phyloP scores from a whole-genome alignment of 2,888 invertebrate species.

The Lysandra coridon region DNA sequence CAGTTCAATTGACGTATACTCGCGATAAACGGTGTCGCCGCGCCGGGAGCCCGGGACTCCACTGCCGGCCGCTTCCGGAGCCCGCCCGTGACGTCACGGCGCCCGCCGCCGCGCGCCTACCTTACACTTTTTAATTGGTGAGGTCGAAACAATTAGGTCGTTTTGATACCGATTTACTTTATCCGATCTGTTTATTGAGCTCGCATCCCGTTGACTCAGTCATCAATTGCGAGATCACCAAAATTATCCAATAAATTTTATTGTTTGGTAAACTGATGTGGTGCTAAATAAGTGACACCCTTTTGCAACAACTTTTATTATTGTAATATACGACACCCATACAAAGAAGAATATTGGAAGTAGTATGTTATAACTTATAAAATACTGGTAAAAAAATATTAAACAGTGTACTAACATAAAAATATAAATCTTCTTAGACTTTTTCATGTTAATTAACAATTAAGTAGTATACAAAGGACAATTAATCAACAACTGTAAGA shows the following conservation, averaged over 20 bases:
- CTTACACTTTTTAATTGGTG: slow-evolving; percentile 77
- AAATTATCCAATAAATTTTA: slow-evolving; percentile 29
- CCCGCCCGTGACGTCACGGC: slow-evolving; percentile 59
- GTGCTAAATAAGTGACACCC: slow-evolving; percentile 20
- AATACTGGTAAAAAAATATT: background rate
- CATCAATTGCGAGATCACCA: slow-evolving; percentile 13
- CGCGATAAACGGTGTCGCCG: slow-evolving; percentile 65
- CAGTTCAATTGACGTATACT: slow-evolving; percentile 72
- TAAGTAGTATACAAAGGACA: background rate
- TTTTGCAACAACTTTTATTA: slow-evolving; percentile 10
- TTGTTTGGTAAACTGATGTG: background rate
- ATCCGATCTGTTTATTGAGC: slow-evolving; percentile 38
- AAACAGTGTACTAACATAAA: background rate
- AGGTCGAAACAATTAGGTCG: slow-evolving; percentile 77
- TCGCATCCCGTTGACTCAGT: slow-evolving; percentile 31
- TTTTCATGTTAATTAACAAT: background rate
- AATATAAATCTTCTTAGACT: background rate
- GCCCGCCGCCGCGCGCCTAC: slow-evolving; percentile 59
- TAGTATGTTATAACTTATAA: background rate
- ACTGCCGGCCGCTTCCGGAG: slow-evolving; percentile 65
- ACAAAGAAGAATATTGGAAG: background rate
- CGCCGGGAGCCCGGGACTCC: slow-evolving; percentile 63
- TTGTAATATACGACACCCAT: background rate
- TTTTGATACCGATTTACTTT: slow-evolving; percentile 61
- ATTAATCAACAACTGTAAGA: background rate